Evolutionary conservation across 2,113 vertebrate species (phyloP), one percentile per base, ranked within the genome.

Genomic region (Psettodes erumei): DNA sequence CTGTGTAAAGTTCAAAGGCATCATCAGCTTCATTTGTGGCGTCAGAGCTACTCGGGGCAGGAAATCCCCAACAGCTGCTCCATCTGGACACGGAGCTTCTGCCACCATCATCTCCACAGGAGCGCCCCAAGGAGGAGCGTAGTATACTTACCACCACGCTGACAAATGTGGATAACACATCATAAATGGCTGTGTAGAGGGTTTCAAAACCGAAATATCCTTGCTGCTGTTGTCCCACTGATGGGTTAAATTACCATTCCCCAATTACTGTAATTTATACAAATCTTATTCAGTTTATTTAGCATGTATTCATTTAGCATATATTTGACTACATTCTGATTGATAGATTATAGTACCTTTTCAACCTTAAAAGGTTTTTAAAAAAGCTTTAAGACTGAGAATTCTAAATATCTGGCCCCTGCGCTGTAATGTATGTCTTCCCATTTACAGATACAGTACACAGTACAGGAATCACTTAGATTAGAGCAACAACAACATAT

Each of bases 21-120:
- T 76, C 74, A 79, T 79, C 68, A 75, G 28, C 70, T 84, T 75
- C 47, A 71, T 86, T 61, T 62, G 64, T 69, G 61, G 72, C 70
- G 78, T 71, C 65, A 58, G 66, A 70, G 53, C 60, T 27, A 11
- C 65, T 69, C 16, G 6, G 37, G 50, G 72, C 72, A 45, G 69
- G 81, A 66, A 75, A 76, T 76, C 50, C 33, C 54, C 58, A 71
- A 50, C 89, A 85, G 86, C 86, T 81, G 86, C 74, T 79, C 77
- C 89, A 90, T 89, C 81, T 85, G 85, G 85, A 82, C 58, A 48
- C 23, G 9, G 5, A n/a, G 19, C 66, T 62, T 38, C 60, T 62
- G 67, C 47, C 12, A 13, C 75, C 32, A 53, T 71, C 33, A 70
- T 90, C 75, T 85, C 82, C 83, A 83, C 62, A 48, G 81, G 42